Conservation (phyloP, 2,888 invertebrate species). For the Phalangium opilio region DNA sequence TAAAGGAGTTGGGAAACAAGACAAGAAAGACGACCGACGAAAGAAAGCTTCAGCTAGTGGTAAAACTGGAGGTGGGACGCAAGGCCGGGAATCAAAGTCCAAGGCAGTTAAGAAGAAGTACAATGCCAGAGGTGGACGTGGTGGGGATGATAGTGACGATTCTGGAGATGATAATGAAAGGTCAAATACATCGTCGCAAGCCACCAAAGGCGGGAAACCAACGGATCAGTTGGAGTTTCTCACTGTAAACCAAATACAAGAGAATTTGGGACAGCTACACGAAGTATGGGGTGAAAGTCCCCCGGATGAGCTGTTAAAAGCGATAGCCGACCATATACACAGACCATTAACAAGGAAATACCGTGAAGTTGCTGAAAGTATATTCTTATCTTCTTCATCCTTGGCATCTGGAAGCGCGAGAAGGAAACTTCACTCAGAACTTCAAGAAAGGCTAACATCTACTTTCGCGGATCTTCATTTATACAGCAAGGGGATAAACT, state of each 20-base stretch:
- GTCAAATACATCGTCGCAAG: constrained; percentile 3
- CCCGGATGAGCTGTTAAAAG: constrained; percentile 46
- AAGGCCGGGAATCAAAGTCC: constrained; percentile 87
- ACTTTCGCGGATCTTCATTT: constrained; percentile 36
- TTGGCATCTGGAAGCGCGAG: constrained; percentile 46
- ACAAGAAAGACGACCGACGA: constrained; percentile 65
- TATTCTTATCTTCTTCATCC: constrained; percentile 52
- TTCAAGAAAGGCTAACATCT: constrained; percentile 67
- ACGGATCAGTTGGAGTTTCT: constrained; percentile 45
- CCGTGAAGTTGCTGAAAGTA: constrained; percentile 47
- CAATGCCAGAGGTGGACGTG: constrained; percentile 31
- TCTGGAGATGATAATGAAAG: constrained; percentile 44
- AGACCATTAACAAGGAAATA: constrained; percentile 28
- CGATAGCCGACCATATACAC: constrained; percentile 51
- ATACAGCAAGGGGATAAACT: constrained; percentile 33
- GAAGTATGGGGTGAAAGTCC: constrained; percentile 40
- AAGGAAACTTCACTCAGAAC: constrained; percentile 60
- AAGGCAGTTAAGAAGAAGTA: constrained; percentile 70
- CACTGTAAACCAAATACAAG: constrained; percentile 47
- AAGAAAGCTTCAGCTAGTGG: constrained; percentile 62
- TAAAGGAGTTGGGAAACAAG: constrained; percentile 8
- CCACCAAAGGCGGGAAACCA: constrained; percentile 15
- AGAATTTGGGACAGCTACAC: constrained; percentile 37
- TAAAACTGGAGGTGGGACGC: constrained; percentile 78
- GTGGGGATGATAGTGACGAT: constrained; percentile 40